A percentile compares a stretch with the other conserved stretches of the same genome.
Evolutionary conservation across 2,113 vertebrate species (phyloP).

Genomic region (Mugil cephalus): DNA sequence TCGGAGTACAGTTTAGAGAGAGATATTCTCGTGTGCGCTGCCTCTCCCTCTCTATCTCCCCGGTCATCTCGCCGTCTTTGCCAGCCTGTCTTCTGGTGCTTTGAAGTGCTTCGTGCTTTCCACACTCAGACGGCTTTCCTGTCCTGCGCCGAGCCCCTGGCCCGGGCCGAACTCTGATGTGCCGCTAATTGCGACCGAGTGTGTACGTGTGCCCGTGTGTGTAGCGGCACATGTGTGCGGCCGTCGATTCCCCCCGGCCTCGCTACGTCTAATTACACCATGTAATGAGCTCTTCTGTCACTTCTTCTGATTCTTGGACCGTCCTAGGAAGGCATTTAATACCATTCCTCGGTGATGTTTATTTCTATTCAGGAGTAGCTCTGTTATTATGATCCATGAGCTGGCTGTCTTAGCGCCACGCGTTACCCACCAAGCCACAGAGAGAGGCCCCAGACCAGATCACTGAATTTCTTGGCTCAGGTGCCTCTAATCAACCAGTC

Average conservation of each 20-base stretch:
- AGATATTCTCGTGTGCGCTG: conserved; percentile 40
- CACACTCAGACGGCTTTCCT: conserved; percentile 58
- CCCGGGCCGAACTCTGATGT: conserved; percentile 23
- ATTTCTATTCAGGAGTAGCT: background rate
- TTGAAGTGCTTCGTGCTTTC: conserved; percentile 74
- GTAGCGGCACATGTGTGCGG: background rate
- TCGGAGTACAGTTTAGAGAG: conserved; percentile 28
- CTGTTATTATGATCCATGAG: conserved; percentile 29
- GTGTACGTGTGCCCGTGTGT: conserved; percentile 24
- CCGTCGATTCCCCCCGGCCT: conserved; percentile 5
- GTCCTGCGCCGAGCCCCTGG: conserved; percentile 42
- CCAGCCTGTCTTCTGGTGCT: conserved; percentile 61
- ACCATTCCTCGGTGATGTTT: background rate
- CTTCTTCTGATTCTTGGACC: conserved; percentile 14
- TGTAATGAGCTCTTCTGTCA: conserved; percentile 6
- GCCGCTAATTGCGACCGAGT: conserved; percentile 59
- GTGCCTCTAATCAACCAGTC: conserved; percentile 59
- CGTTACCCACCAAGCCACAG: conserved; percentile 11
- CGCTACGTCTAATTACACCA: conserved; percentile 9
- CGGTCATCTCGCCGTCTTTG: conserved; percentile 62
- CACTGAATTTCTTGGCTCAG: conserved; percentile 49
- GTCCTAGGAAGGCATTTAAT: background rate
- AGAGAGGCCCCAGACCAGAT: conserved; percentile 43
- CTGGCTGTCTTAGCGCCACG: background rate
- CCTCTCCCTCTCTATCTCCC: conserved; percentile 54